Evolutionary conservation across 1,140 invertebrate genomes (phyloP).

Genomic region (Drosophila takahashii): DNA sequence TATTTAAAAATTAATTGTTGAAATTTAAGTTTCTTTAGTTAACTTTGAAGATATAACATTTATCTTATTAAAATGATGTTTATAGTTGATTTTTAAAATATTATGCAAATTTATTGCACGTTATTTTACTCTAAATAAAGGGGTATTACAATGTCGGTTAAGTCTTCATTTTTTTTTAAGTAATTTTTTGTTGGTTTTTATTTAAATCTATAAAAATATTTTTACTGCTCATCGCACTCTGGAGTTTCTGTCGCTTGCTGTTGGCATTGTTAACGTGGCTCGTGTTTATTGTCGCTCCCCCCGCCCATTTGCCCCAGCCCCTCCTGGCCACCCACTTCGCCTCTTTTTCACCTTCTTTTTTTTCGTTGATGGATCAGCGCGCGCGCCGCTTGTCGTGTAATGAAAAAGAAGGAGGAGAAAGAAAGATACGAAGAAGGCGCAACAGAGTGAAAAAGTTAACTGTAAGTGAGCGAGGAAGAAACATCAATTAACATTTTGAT

Average conservation of each 20-base stretch:
- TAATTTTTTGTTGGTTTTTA: slow-evolving; percentile 20
- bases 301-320: neutral
- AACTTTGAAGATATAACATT: too few species aligned
- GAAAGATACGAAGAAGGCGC: slow-evolving; percentile 22
- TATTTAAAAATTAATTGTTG: too few species aligned
- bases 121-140: neutral
- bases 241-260: slow-evolving; percentile 31
- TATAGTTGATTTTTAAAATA: too few species aligned
- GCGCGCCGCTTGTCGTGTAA: slow-evolving; percentile 75
- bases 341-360: slow-evolving; percentile 13
- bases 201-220: slow-evolving; percentile 55
- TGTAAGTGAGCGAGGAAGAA: slow-evolving; percentile 31
- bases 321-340: neutral
- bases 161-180: neutral
- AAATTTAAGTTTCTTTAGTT: too few species aligned
- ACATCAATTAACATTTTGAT: slow-evolving; percentile 80
- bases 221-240: slow-evolving; percentile 56
- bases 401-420: slow-evolving; percentile 18
- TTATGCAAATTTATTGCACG: too few species aligned
- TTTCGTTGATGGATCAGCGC: slow-evolving; percentile 72
- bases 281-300: slow-evolving; percentile 63
- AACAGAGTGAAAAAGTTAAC: slow-evolving; percentile 53
- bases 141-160: neutral
- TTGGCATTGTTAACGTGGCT: slow-evolving; percentile 60
- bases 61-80: too few species aligned